These are phyloP conservation scores for Spheniscus humboldti DNA, from an alignment of 2,797 vertebrate species.

Conservation along the genomic window DNA sequence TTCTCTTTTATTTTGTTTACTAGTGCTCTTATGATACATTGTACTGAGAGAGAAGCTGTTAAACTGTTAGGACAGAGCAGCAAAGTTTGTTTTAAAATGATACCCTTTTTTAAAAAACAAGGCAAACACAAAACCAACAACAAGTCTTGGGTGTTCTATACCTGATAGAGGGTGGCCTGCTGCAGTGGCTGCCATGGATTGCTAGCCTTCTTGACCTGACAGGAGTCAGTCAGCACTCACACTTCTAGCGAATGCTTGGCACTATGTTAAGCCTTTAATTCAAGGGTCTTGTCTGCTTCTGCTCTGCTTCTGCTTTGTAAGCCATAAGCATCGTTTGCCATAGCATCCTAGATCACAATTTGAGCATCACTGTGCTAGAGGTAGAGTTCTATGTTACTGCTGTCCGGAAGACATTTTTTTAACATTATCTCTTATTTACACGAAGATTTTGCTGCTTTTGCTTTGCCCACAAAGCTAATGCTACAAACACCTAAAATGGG, in stretches of 20 bases:
- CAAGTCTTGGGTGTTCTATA: neutral
- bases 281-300: neutral
- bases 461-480: neutral
- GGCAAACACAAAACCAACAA: too few relatives aligned
- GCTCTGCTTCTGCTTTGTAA: neutral
- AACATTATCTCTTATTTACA: neutral
- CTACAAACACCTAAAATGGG: neutral
- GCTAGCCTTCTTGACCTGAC: neutral
- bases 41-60: neutral
- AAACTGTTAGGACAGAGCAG: neutral
- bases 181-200: neutral
- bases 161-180: neutral
- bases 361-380: neutral
- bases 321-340: fast-evolving
- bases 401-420: neutral
- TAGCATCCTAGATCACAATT: neutral
- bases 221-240: neutral
- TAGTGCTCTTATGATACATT: neutral
- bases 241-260: neutral
- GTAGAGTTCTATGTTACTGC: neutral
- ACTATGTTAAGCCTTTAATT: neutral
- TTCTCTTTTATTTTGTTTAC: neutral
- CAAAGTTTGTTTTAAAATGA: neutral
- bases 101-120: neutral
- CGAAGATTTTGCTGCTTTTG: neutral